These are phyloP conservation scores for Prietella phreatophila DNA, from an alignment of 2,113 vertebrate species.

Conservation along the genomic window DNA sequence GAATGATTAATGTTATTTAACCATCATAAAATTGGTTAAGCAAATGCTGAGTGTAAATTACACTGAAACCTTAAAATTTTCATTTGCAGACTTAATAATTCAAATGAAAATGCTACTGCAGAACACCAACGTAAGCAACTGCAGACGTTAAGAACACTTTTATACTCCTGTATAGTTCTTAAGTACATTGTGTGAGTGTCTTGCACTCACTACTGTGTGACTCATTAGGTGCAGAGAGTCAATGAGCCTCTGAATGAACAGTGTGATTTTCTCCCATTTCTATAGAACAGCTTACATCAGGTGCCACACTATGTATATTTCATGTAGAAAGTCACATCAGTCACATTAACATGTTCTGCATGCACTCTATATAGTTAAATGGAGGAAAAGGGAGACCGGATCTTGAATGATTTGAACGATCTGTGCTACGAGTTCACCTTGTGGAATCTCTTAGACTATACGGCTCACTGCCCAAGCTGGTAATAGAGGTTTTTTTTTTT, in stretches of 20 bases:
- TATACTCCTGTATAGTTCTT: not conserved
- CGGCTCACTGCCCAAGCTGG: not conserved
- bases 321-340: not conserved
- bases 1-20: not conserved
- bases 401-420: not conserved
- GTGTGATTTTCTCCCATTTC: not conserved
- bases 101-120: not conserved
- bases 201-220: not conserved
- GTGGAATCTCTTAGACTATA: not conserved
- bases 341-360: not conserved
- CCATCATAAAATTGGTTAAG: not conserved
- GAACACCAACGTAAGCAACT: not conserved
- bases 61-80: not conserved
- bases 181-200: not conserved
- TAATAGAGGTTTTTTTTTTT: not conserved
- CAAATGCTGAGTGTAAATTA: not conserved
- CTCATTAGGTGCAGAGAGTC: not conserved
- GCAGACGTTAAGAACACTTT: not conserved
- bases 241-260: conserved; percentile 10
- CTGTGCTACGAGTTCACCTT: not conserved
- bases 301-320: not conserved
- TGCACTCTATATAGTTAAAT: not conserved
- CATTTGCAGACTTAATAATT: not conserved
- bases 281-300: not conserved
- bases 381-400: not conserved